phyloP scores from a whole-genome alignment of 2,888 invertebrate genomes.

The Lycocerus yunnanus region DNA sequence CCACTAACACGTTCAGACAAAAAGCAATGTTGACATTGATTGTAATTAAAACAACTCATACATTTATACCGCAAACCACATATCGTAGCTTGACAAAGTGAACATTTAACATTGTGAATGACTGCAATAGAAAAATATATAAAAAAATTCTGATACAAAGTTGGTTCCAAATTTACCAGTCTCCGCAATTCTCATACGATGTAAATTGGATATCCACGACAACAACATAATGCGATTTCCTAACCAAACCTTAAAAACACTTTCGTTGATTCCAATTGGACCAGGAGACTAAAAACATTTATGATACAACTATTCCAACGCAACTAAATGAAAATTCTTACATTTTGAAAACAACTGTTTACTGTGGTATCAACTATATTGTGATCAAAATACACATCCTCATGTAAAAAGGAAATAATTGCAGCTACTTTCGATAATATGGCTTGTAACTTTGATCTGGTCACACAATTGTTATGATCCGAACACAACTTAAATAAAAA shows the following conservation, averaged over 20 bases:
- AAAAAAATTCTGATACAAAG: not conserved
- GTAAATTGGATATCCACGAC: slow-evolving; percentile 69
- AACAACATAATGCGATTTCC: slow-evolving; percentile 64
- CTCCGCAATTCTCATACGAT: slow-evolving; percentile 65
- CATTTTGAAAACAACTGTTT: slow-evolving; percentile 74
- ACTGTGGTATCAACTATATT: slow-evolving; percentile 68
- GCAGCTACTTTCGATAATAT: slow-evolving; percentile 67
- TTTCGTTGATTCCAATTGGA: slow-evolving; percentile 69
- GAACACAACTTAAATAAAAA: slow-evolving; percentile 73
- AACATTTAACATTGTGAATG: slow-evolving; percentile 64
- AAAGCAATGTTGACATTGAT: slow-evolving; percentile 72
- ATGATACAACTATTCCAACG: slow-evolving; percentile 60
- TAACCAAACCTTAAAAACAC: slow-evolving; percentile 73
- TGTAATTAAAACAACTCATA: slow-evolving; percentile 66
- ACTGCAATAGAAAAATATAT: slow-evolving; percentile 46
- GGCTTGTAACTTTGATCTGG: slow-evolving; percentile 64
- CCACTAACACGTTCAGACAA: slow-evolving; percentile 63
- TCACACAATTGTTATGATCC: slow-evolving; percentile 77
- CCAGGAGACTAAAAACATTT: slow-evolving; percentile 69
- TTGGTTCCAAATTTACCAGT: slow-evolving; percentile 52
- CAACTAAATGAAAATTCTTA: slow-evolving; percentile 68
- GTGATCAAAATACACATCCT: slow-evolving; percentile 64
- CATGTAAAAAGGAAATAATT: slow-evolving; percentile 66
- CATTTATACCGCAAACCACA: slow-evolving; percentile 69
- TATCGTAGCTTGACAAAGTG: slow-evolving; percentile 63